These are phyloP conservation scores for Dallia pectoralis DNA, from an alignment of 2,797 vertebrate species.

Conservation along the genomic window DNA sequence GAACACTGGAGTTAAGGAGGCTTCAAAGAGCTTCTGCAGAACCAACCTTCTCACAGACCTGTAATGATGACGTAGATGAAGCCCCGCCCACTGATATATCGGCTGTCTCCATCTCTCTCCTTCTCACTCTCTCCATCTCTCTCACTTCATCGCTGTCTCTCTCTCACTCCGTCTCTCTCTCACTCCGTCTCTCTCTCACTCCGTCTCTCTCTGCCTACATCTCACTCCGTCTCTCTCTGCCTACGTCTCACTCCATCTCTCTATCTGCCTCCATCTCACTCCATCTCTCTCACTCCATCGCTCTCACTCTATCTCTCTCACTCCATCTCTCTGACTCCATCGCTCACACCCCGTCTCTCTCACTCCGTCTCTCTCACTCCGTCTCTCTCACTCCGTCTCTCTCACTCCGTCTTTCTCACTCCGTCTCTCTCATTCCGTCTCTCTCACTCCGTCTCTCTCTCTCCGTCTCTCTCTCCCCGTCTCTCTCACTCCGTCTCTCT, in stretches of 20 bases:
- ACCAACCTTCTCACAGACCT: constrained; percentile 40
- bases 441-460: constrained; percentile 21
- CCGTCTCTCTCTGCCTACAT: constrained; percentile 24
- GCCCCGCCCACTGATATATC: constrained; percentile 28
- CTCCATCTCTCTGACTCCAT: constrained; percentile 25
- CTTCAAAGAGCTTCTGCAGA: constrained; percentile 63
- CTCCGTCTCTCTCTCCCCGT: background rate
- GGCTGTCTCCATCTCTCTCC: constrained; percentile 21
- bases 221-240: constrained; percentile 1
- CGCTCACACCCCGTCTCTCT: no score
- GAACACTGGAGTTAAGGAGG: constrained; percentile 59
- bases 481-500: no score
- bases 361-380: constrained; percentile 20
- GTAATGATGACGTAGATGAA: constrained; percentile 54
- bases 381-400: no score
- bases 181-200: constrained; percentile 40
- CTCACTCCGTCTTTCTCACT: constrained; percentile 27
- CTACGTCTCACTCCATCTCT: no score
- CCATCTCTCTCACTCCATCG: no score
- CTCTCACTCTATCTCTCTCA: no score
- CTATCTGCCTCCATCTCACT: constrained; percentile 22
- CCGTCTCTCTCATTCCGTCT: no score
- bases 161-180: constrained; percentile 37
- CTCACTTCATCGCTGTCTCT: no score
- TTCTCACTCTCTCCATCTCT: no score